Conservation (phyloP, 2,888 invertebrate genomes). For the Melangyna quadrimaculata region DNA sequence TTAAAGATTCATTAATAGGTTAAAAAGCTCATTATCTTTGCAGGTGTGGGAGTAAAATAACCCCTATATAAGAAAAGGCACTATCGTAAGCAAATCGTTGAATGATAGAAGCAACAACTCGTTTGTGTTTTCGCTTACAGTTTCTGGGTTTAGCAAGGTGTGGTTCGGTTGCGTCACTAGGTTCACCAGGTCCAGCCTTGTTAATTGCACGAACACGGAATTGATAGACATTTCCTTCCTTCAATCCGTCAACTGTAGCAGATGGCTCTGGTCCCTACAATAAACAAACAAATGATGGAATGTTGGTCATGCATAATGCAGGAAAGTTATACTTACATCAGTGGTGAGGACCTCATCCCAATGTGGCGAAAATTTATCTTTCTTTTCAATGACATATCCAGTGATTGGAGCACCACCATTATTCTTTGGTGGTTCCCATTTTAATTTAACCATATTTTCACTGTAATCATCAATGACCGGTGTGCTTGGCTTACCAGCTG, state of each 20-base stretch:
- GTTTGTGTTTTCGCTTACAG: constrained; percentile 84
- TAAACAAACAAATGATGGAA: not conserved
- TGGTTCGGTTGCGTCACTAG: constrained; percentile 93
- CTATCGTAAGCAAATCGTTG: not conserved
- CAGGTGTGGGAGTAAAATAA: not conserved
- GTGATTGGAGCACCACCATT: constrained; percentile 98
- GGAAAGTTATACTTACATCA: constrained; percentile 82
- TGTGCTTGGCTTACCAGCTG: constrained; percentile 92
- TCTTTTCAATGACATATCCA: constrained; percentile 97
- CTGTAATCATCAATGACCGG: constrained; percentile 95
- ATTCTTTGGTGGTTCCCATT: constrained; percentile 96
- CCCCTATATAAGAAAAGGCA: not conserved
- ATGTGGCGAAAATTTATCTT: constrained; percentile 91
- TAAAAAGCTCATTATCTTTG: not conserved
- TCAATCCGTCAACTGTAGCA: constrained; percentile 91
- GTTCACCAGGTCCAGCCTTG: constrained; percentile 96
- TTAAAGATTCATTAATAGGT: not conserved
- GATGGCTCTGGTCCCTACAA: constrained; percentile 88
- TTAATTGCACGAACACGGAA: constrained; percentile 97
- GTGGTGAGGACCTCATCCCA: constrained; percentile 93
- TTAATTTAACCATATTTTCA: constrained; percentile 92
- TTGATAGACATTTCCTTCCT: constrained; percentile 96
- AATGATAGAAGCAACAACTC: not conserved
- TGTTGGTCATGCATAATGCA: not conserved
- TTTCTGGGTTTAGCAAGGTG: constrained; percentile 93